Evolutionary conservation across 2,888 invertebrate genomes (phyloP).

Genomic region (Lasioglossum pauxillum): DNA sequence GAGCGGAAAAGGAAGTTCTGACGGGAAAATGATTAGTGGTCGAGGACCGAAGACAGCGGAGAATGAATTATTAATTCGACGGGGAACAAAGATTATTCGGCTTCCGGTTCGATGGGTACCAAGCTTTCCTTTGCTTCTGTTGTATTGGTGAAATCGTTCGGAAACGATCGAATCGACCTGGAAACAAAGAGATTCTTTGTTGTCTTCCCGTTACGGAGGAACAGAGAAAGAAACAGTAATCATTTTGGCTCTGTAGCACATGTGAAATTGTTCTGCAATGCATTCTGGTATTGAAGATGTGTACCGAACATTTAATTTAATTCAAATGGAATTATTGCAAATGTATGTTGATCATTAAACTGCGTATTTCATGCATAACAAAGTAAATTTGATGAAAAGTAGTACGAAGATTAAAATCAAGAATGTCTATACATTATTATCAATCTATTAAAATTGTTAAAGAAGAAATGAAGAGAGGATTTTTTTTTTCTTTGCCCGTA

Average conservation of each 20-base stretch:
- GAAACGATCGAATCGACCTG: neutral
- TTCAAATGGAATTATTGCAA: too few relatives aligned
- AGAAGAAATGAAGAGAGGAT: neutral
- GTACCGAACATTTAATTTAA: too few relatives aligned
- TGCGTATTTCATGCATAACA: too few relatives aligned
- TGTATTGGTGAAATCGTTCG: slow-evolving; percentile 5
- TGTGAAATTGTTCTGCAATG: too few relatives aligned
- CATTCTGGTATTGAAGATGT: too few relatives aligned
- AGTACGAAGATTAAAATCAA: neutral
- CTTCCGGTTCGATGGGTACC: slow-evolving; percentile 12
- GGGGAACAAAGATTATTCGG: slow-evolving; percentile 40
- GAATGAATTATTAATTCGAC: slow-evolving; percentile 53
- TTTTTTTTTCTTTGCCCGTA: too few relatives aligned
- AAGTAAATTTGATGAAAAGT: too few relatives aligned
- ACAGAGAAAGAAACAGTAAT: neutral
- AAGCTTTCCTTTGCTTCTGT: slow-evolving; percentile 25
- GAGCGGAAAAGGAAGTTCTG: slow-evolving; percentile 6
- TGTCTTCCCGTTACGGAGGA: too few relatives aligned
- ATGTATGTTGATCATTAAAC: neutral
- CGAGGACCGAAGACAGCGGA: slow-evolving; percentile 18
- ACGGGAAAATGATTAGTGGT: slow-evolving; percentile 40
- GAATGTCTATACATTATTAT: neutral
- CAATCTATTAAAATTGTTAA: neutral
- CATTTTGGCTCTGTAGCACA: neutral
- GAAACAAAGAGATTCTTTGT: neutral